These are phyloP conservation scores for Drosophila biarmipes DNA, from an alignment of 1,140 invertebrate genomes.

Conservation along the genomic window DNA sequence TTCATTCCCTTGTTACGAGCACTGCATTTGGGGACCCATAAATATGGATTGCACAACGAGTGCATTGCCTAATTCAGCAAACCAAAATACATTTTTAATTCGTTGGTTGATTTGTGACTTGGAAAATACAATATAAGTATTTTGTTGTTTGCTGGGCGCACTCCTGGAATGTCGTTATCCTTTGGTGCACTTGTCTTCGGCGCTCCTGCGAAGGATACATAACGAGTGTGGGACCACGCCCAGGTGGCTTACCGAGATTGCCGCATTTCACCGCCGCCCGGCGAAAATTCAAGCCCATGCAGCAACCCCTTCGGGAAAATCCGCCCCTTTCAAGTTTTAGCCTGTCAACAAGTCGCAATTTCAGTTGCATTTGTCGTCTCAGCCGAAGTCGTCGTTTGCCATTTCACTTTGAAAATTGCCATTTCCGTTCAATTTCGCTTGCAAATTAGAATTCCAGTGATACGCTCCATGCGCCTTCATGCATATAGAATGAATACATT, in stretches of 20 bases:
- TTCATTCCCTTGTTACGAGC: too few relatives aligned
- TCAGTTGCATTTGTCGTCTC: conserved; percentile 59
- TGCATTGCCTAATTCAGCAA: too few relatives aligned
- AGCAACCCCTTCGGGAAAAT: neutral
- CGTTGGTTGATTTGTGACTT: too few relatives aligned
- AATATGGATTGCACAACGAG: too few relatives aligned
- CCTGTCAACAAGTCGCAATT: conserved; percentile 68
- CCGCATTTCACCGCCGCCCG: neutral
- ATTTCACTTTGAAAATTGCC: conserved; percentile 83
- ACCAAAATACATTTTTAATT: too few relatives aligned
- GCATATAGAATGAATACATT: conserved; percentile 63
- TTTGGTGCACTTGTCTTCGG: neutral
- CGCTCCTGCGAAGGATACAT: neutral
- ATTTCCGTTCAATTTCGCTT: conserved; percentile 83
- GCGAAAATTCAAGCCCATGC: neutral
- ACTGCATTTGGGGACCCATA: too few relatives aligned
- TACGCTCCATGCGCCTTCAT: conserved; percentile 68
- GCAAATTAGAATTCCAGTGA: conserved; percentile 83
- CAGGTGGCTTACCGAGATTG: conserved; percentile 31
- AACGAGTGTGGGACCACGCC: conserved; percentile 1
- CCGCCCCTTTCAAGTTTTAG: conserved; percentile 12
- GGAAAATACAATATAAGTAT: too few relatives aligned
- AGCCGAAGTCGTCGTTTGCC: conserved; percentile 55
- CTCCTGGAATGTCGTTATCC: conserved; percentile 20
- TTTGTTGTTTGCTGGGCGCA: conserved; percentile 19